phyloP scores from a whole-genome alignment of 2,888 invertebrate species.

The Polydrusus tereticollis region DNA sequence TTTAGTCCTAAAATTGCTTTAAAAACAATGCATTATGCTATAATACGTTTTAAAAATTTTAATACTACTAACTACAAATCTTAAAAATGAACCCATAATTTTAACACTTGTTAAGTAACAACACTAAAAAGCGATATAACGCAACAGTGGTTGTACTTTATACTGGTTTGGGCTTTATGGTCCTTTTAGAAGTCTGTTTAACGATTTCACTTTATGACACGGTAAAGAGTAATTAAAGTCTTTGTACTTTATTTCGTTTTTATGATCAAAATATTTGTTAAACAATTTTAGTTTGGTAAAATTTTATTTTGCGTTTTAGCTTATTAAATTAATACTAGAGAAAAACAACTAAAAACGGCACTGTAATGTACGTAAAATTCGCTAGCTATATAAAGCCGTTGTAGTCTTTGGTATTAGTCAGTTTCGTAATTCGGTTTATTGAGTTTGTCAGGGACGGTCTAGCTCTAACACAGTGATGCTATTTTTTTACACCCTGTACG shows the following conservation, averaged over 20 bases:
- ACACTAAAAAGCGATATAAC: neutral
- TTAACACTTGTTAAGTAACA: neutral
- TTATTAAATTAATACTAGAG: too few relatives aligned
- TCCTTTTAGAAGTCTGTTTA: neutral
- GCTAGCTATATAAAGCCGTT: too few relatives aligned
- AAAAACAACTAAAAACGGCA: too few relatives aligned
- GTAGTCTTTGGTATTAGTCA: too few relatives aligned
- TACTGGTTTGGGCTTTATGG: neutral
- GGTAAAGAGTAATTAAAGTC: neutral
- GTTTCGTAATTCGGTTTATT: too few relatives aligned
- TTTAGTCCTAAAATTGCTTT: neutral
- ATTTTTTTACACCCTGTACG: too few relatives aligned
- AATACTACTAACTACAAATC: neutral
- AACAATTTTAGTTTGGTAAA: too few relatives aligned
- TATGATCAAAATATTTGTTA: too few relatives aligned
- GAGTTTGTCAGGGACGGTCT: too few relatives aligned
- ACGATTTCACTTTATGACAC: neutral
- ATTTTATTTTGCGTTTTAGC: too few relatives aligned
- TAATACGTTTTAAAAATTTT: neutral
- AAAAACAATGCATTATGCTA: neutral
- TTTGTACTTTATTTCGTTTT: neutral
- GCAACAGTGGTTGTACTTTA: neutral
- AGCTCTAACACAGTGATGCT: too few relatives aligned
- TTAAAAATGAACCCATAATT: neutral
- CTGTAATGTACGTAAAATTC: too few relatives aligned